A percentile compares a stretch with the other conserved stretches of the same genome.
Evolutionary conservation across 2,888 invertebrate genomes (phyloP).

Genomic region (Noctua pronuba): DNA sequence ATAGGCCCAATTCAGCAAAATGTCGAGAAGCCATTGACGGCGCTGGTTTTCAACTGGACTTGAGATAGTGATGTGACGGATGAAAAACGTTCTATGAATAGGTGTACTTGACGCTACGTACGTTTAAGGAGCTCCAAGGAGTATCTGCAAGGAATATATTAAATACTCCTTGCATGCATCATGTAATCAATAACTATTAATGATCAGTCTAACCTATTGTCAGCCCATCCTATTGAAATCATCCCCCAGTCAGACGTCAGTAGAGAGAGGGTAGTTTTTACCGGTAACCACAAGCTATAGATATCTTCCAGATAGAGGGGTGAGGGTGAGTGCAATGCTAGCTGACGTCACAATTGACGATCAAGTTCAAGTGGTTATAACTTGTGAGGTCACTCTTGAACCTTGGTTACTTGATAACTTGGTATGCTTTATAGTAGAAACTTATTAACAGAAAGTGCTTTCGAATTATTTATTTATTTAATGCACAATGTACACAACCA

Average conservation of each 20-base stretch:
- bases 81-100: too few species aligned
- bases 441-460: not conserved
- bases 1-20: too few species aligned
- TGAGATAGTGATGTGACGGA: too few species aligned
- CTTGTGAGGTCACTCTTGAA: not conserved
- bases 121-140: too few species aligned
- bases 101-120: too few species aligned
- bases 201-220: not conserved
- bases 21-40: too few species aligned
- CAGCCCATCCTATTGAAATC: not conserved
- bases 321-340: conserved; percentile 13
- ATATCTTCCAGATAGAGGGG: not conserved
- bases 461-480: not conserved
- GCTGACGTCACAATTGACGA: not conserved
- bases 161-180: too few species aligned
- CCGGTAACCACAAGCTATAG: not conserved
- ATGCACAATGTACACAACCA: too few species aligned
- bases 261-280: not conserved
- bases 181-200: not conserved
- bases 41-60: too few species aligned
- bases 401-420: not conserved
- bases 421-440: too few species aligned
- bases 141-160: not conserved
- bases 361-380: conserved; percentile 29
- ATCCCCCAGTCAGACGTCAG: not conserved